phyloP scores from a whole-genome alignment of 1,140 invertebrate genomes.

The Argopecten irradians region DNA sequence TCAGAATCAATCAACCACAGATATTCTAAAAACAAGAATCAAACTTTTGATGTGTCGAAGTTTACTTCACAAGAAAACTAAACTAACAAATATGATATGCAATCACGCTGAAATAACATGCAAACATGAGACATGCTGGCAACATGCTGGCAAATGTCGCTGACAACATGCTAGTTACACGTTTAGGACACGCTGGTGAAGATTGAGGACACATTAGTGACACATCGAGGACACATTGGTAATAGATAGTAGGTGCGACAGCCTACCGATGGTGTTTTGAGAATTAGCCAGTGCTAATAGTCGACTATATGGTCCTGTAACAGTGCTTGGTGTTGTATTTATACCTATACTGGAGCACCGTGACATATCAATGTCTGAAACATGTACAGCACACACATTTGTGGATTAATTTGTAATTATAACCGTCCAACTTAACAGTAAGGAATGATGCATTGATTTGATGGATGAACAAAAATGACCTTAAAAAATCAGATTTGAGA shows the following conservation, averaged over 20 bases:
- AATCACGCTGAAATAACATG: background rate
- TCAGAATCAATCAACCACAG: background rate
- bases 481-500: too few species aligned
- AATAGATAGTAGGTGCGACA: background rate
- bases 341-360: constrained; percentile 1
- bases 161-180: too few species aligned
- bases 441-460: background rate
- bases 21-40: background rate
- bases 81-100: background rate
- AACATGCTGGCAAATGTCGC: background rate
- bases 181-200: too few species aligned
- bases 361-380: background rate
- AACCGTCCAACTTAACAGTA: too few species aligned
- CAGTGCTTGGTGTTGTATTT: background rate
- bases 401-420: background rate
- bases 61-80: background rate
- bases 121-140: background rate
- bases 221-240: too few species aligned
- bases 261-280: background rate
- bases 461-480: too few species aligned
- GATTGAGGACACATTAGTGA: too few species aligned
- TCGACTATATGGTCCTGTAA: background rate
- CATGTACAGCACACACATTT: background rate
- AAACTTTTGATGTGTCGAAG: background rate
- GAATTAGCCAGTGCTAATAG: background rate